Conservation (phyloP, 2,888 invertebrate genomes). For the Electrophaes corylata region DNA sequence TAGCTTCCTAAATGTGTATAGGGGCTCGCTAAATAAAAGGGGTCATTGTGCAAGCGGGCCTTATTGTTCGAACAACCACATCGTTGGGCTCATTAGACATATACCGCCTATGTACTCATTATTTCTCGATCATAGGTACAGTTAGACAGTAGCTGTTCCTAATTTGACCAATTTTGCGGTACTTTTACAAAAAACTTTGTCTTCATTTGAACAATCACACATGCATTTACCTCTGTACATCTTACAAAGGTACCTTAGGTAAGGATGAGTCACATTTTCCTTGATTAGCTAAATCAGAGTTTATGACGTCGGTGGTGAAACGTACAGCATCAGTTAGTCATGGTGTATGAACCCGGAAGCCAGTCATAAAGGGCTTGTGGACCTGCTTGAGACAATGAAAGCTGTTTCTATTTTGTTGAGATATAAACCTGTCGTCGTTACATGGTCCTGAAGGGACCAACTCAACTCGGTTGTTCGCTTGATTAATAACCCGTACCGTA, state of each 20-base stretch:
- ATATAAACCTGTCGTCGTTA: background rate
- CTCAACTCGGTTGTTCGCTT: too few relatives aligned
- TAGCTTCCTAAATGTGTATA: too few relatives aligned
- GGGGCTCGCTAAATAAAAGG: too few relatives aligned
- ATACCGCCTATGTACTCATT: constrained; percentile 1
- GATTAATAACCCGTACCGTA: too few relatives aligned
- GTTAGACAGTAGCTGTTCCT: constrained; percentile 10
- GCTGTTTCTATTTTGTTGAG: background rate
- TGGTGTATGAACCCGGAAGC: constrained; percentile 21
- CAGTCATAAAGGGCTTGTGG: constrained; percentile 19
- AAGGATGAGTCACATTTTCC: constrained; percentile 30
- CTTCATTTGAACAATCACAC: background rate
- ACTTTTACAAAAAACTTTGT: constrained; percentile 1
- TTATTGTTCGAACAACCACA: background rate
- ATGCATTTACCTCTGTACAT: background rate
- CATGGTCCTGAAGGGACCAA: too few relatives aligned
- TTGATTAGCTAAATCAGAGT: constrained; percentile 27
- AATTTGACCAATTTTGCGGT: constrained; percentile 16
- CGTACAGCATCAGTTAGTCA: constrained; percentile 17
- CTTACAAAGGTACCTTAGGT: background rate
- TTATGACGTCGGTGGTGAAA: constrained; percentile 21
- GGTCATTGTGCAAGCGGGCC: too few relatives aligned
- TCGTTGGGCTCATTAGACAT: constrained; percentile 2
- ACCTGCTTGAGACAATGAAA: background rate
- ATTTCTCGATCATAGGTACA: constrained; percentile 13